A percentile compares a stretch with the other conserved stretches of the same genome.
Conservation (phyloP, 2,888 invertebrate genomes). For the Drymonia ruficornis region DNA sequence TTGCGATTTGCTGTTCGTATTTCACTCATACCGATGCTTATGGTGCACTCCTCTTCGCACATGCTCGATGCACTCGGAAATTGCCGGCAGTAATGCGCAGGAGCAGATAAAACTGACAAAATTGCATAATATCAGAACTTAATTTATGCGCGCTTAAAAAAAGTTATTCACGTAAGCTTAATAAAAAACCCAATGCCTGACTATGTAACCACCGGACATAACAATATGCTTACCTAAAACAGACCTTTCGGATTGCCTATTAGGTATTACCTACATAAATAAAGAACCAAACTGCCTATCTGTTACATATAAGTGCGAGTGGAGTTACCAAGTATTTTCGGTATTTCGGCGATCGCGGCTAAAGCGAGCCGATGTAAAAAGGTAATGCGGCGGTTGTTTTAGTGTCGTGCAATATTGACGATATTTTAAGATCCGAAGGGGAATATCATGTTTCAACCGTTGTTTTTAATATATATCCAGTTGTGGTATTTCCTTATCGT, state of each 20-base stretch:
- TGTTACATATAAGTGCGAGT: constrained; percentile 26
- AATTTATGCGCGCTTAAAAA: constrained; percentile 46
- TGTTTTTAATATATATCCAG: constrained; percentile 37
- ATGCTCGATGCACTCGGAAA: constrained; percentile 32
- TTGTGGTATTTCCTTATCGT: constrained; percentile 59
- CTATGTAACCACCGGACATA: constrained; percentile 16
- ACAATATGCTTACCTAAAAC: constrained; percentile 15
- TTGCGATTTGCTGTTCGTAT: constrained; percentile 53
- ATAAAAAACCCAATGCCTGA: constrained; percentile 25
- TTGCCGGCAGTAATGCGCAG: constrained; percentile 30
- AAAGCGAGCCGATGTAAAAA: constrained; percentile 51
- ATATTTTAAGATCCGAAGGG: constrained; percentile 54
- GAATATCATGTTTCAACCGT: constrained; percentile 54
- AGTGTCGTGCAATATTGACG: constrained; percentile 47
- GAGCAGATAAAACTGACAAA: constrained; percentile 39
- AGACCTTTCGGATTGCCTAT: neutral
- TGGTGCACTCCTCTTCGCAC: constrained; percentile 23
- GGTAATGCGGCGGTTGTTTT: constrained; percentile 45
- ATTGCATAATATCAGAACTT: constrained; percentile 44
- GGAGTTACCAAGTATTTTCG: constrained; percentile 42
- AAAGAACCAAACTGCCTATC: constrained; percentile 21
- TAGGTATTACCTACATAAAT: constrained; percentile 11
- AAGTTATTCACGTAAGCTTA: constrained; percentile 40
- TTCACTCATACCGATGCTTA: constrained; percentile 36
- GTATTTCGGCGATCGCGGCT: constrained; percentile 46